Base-by-base conservation (phyloP, 2,797 vertebrate genomes). In the Hoplostethus atlanticus region DNA sequence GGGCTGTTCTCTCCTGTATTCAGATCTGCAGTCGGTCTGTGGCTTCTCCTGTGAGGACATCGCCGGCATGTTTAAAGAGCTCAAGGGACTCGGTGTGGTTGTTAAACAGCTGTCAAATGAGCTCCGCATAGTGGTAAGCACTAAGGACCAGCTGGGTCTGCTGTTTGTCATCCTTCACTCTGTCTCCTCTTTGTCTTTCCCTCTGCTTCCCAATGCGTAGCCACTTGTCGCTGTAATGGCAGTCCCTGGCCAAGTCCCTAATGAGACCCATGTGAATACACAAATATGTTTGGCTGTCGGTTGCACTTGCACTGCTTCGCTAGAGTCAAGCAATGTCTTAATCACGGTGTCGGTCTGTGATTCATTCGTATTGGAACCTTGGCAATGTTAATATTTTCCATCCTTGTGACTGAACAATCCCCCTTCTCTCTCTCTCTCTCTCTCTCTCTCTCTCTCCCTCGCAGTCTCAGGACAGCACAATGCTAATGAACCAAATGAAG, bases 31-130 rank as follows among this genome's bases (percentile, higher is more conserved):
- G 72, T 93, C 95, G 40, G 93, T 98, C 83, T 99, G 98, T 15
- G 97, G 97, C n/a, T 96, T 98, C 91, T 96, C 98, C 40, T 99
- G 98, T 64, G 97, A 98, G 0, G 97, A 99, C 74, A 94, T 99
- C 61, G 90, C 95, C 79, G 94, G 92, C 90, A 97, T 99, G 96
- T 97, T 98, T 77, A 93, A 96, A 73, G 98, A 99, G 86, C 91
- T 99, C 79, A 95, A 93, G 89, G 97, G 97, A 64, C 94, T 99
- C 64, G 95, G 96, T 6, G 91, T 96, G 76, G 94, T 98, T 7
- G 96, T 99, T 50, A 97, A 94, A 79, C 93, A 96, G 0, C 94
- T 99, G 85, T 95, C 97, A 12, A 93, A 95, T 40, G 94, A 96
- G 64, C 95, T 99, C 79, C 88, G 88, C 60, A 95, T 96, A 97